These are phyloP conservation scores for Diacarnus erythraeanus DNA, from an alignment of 37 sponge, comb jelly and placozoan species.

Conservation along the genomic window DNA sequence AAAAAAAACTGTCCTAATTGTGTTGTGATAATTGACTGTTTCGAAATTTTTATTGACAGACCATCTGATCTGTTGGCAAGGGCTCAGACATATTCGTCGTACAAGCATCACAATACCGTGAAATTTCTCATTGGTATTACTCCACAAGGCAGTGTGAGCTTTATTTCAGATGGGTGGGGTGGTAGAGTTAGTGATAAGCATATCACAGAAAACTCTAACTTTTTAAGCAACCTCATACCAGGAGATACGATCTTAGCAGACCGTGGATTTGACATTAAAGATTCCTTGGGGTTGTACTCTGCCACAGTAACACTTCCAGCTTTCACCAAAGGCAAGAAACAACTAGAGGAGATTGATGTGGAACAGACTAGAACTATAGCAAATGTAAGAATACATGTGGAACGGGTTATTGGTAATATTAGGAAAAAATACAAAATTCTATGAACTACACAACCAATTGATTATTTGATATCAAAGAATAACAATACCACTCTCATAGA, in stretches of 20 bases:
- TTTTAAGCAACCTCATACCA: slow-evolving; percentile 26
- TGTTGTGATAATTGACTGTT: slow-evolving; percentile 45
- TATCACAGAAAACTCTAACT: no score
- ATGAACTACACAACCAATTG: slow-evolving; percentile 22
- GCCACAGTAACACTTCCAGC: slow-evolving; percentile 13
- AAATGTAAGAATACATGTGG: slow-evolving; percentile 62
- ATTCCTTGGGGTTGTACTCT: slow-evolving; percentile 8
- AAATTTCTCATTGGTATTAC: slow-evolving; percentile 58
- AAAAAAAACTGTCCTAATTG: slow-evolving; percentile 38
- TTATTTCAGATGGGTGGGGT: slow-evolving; percentile 47
- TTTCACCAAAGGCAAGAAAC: slow-evolving; percentile 45
- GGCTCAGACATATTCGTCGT: slow-evolving; percentile 47
- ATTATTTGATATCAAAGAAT: neutral
- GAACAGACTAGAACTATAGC: slow-evolving; percentile 53
- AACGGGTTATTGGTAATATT: slow-evolving; percentile 41
- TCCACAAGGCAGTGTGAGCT: slow-evolving; percentile 49
- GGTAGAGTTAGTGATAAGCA: slow-evolving; percentile 36
- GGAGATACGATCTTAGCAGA: slow-evolving; percentile 37
- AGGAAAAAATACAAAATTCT: slow-evolving; percentile 43
- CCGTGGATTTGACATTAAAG: slow-evolving; percentile 35
- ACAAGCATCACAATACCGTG: slow-evolving; percentile 52
- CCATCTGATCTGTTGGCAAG: slow-evolving; percentile 45
- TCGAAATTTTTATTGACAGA: slow-evolving; percentile 57
- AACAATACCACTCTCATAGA: slow-evolving; percentile 22
- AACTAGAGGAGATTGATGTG: slow-evolving; percentile 54